phyloP scores from a whole-genome alignment of 2,888 invertebrate genomes.

The Dicycla oo region DNA sequence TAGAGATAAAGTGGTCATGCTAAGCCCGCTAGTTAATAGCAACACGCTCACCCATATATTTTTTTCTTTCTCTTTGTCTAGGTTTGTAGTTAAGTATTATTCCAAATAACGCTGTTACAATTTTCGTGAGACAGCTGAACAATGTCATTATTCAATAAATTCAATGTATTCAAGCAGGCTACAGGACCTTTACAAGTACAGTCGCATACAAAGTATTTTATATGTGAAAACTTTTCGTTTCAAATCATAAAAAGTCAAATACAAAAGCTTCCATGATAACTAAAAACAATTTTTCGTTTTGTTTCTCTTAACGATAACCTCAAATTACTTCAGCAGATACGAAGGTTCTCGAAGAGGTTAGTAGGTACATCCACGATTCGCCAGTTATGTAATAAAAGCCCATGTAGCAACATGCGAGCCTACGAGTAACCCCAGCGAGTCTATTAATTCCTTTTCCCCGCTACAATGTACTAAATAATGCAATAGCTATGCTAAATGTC shows the following conservation, averaged over 20 bases:
- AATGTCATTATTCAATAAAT: not conserved
- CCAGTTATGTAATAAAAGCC: not conserved
- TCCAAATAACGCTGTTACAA: not conserved
- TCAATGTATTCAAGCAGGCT: not conserved
- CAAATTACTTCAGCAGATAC: not conserved
- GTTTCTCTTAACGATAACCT: not conserved
- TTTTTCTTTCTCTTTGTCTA: not conserved
- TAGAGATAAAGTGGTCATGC: too few relatives aligned
- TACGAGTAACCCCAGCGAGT: too few relatives aligned
- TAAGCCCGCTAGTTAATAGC: too few relatives aligned
- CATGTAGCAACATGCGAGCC: not conserved
- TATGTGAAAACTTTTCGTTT: not conserved
- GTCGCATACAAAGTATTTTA: not conserved
- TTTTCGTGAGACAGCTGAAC: not conserved
- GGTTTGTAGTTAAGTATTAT: not conserved
- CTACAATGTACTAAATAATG: slow-evolving; percentile 34
- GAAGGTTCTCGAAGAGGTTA: not conserved
- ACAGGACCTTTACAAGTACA: not conserved
- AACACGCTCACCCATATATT: too few relatives aligned
- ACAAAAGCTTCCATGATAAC: not conserved
- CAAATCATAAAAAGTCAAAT: not conserved
- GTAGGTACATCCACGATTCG: too few relatives aligned
- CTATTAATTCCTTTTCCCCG: not conserved
- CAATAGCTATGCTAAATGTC: slow-evolving; percentile 25
- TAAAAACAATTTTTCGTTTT: not conserved